Evolutionary conservation across 1,140 invertebrate species (phyloP).

Genomic region (Leptestheria dahalacensis): DNA sequence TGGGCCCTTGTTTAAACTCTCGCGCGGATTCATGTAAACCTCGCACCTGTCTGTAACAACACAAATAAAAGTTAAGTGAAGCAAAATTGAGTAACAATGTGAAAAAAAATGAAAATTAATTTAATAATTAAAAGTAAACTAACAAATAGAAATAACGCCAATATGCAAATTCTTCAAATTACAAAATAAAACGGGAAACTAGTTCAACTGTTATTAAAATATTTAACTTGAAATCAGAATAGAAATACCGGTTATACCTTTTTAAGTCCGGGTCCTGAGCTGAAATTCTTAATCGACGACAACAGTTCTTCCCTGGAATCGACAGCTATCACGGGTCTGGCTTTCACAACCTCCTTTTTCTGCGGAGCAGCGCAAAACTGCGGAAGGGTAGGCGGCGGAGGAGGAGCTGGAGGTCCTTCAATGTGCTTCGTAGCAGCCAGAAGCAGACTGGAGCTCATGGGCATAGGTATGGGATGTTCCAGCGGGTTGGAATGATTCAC

Average conservation of each 20-base stretch:
- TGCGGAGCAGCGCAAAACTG: not conserved
- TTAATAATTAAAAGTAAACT: no score
- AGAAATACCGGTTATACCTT: no score
- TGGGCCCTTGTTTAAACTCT: no score
- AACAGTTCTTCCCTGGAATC: slow-evolving; percentile 49
- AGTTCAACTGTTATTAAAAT: no score
- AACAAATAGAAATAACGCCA: no score
- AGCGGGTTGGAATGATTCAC: not conserved
- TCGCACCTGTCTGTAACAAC: not conserved
- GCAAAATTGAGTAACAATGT: not conserved
- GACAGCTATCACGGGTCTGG: slow-evolving; percentile 18
- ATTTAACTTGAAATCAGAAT: no score
- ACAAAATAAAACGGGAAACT: no score
- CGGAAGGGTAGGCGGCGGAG: slow-evolving; percentile 2
- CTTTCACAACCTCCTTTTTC: not conserved
- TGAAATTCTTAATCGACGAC: slow-evolving; percentile 53
- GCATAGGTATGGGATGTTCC: not conserved
- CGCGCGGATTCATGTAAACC: not conserved
- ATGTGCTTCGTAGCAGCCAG: not conserved
- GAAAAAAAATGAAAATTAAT: no score
- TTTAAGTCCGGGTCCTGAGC: slow-evolving; percentile 38
- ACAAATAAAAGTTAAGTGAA: not conserved
- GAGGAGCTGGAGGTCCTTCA: not conserved
- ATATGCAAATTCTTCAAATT: no score
- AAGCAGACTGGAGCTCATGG: not conserved